Evolutionary conservation across 2,888 invertebrate species (phyloP), one percentile per base, ranked within the genome.

Genomic region (Drosophila fulvimacula): DNA sequence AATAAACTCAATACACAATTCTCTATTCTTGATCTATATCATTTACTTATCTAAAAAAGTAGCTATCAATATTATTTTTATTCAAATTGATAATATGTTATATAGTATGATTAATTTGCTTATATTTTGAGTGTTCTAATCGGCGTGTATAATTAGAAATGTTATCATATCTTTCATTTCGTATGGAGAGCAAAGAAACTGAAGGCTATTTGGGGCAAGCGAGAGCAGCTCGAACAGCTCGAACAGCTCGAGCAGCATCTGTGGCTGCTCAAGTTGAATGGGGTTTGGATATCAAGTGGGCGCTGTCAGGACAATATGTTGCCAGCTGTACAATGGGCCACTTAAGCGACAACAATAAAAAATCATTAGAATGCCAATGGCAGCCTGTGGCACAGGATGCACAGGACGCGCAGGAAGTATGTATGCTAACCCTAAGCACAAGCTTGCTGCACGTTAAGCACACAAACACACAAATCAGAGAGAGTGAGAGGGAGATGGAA

Each of bases 241-340:
- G n/a, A n/a, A n/a, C n/a, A 49, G 27, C 9, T 15, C 9, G 5
- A 9, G 17, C 53, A 24, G 49, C 69, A 66, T 42, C 59, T 55
- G 58, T 38, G 52, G 44, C 66, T 19, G 30, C 17, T 27, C 51
- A 66, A 17, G 6, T n/a, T 34, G n/a, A 21, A 21, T 15, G 41
- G 9, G 30, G 9, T n/a, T 32, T 19, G 48, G 49, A 17, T 59
- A 52, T 64, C 51, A 68, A 69, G 69, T 59, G 64, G 82, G 57
- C 65, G 48, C 65, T 55, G 80, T 69, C 56, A 57, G 73, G 52
- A 75, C 84, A 83, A 86, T 86, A 83, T 83, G 83, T 75, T 80
- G 84, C 84, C 84, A 83, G 84, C 84, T 83, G 83, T 86, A 83
- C 82, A 86, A 86, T 83, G 80, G 84, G 80, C 83, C 83, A 83